These are phyloP conservation scores for Pelodiscus sinensis DNA, from an alignment of 2,113 vertebrate genomes.

Conservation along the genomic window DNA sequence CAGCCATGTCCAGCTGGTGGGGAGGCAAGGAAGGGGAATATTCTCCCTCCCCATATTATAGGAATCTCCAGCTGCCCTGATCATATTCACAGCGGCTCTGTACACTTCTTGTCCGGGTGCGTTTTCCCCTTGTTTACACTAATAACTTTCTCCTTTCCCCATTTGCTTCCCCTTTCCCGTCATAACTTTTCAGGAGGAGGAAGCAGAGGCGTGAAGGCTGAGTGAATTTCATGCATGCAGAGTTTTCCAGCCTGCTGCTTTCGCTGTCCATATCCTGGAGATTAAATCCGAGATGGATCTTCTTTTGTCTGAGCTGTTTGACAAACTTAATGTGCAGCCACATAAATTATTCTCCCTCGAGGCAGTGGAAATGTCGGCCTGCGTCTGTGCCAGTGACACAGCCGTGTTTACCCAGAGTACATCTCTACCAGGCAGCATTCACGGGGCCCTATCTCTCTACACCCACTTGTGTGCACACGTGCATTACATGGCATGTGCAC, in stretches of 20 bases:
- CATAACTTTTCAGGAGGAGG: constrained; percentile 6
- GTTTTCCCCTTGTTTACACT: not conserved
- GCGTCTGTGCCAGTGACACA: not conserved
- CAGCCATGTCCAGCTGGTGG: no score
- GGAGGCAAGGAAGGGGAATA: not conserved
- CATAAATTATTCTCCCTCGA: constrained; percentile 51
- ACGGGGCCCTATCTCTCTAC: not conserved
- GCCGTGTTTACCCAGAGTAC: not conserved
- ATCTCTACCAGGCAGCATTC: not conserved
- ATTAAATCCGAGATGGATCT: constrained; percentile 37
- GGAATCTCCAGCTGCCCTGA: not conserved
- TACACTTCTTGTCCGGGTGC: rapidly evolving
- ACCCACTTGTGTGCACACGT: rapidly evolving
- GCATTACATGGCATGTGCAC: not conserved
- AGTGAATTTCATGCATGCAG: not conserved
- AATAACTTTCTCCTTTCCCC: not conserved
- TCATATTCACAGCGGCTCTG: not conserved
- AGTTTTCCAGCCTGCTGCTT: constrained; percentile 40
- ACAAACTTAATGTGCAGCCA: constrained; percentile 41
- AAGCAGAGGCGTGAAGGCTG: not conserved
- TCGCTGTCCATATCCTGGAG: not conserved
- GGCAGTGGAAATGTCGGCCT: not conserved
- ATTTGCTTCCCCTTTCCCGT: not conserved
- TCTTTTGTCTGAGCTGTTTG: constrained; percentile 36
- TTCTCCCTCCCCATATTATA: not conserved